These are phyloP conservation scores for Hyperoplus immaculatus DNA, from an alignment of 2,797 vertebrate genomes.

Conservation along the genomic window DNA sequence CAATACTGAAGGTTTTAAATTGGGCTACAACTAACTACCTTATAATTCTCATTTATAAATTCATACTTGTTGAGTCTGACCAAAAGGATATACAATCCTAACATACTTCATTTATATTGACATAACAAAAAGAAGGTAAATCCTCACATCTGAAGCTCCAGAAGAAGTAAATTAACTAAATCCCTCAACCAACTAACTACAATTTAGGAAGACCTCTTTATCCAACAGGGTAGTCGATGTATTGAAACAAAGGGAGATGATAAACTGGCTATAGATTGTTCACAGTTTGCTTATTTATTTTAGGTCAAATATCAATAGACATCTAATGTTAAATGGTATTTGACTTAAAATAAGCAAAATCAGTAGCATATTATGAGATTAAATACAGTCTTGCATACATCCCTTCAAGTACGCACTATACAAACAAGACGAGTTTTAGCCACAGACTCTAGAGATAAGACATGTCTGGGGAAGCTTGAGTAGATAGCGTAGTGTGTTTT, in stretches of 20 bases:
- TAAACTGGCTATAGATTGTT: too few relatives aligned
- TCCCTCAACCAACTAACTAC: background rate
- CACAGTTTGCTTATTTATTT: too few relatives aligned
- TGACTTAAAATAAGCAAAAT: too few relatives aligned
- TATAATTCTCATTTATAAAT: background rate
- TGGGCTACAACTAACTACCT: background rate
- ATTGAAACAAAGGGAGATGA: background rate
- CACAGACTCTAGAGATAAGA: constrained; percentile 15
- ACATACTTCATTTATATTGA: background rate
- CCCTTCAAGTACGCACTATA: background rate
- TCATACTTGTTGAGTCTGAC: background rate
- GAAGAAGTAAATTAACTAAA: background rate
- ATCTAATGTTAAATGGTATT: too few relatives aligned
- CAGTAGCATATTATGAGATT: too few relatives aligned
- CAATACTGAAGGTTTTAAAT: background rate
- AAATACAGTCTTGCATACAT: background rate
- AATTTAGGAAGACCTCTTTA: background rate
- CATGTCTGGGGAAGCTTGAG: constrained; percentile 5
- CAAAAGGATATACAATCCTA: background rate
- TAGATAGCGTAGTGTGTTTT: background rate
- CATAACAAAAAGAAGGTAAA: background rate
- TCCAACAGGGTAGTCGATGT: background rate
- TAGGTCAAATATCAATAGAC: too few relatives aligned
- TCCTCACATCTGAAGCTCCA: background rate
- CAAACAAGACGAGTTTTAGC: background rate